Conservation (phyloP, 53 echinoderm and acorn worm species). For the Apostichopus leukothele region DNA sequence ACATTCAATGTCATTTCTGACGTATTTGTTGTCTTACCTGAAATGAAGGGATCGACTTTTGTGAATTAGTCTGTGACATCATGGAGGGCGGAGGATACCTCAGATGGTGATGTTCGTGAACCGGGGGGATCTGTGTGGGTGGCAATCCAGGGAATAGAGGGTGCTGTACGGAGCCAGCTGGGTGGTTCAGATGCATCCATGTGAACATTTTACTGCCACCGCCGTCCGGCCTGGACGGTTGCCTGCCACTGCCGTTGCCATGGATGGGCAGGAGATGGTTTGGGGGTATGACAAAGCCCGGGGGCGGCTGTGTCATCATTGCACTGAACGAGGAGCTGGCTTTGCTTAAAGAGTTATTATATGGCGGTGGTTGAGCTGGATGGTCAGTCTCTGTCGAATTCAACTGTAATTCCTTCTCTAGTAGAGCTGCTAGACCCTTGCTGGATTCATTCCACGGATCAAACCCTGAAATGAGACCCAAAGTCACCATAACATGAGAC, state of each 20-base stretch:
- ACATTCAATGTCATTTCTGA: too few relatives aligned
- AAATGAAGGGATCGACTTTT: slow-evolving; percentile 19
- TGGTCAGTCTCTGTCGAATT: slow-evolving; percentile 21
- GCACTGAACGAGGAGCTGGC: slow-evolving; percentile 32
- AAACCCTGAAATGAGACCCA: slow-evolving; percentile 63
- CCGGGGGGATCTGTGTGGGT: slow-evolving; percentile 31
- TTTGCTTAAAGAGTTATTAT: slow-evolving; percentile 18
- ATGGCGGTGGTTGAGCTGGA: slow-evolving; percentile 26
- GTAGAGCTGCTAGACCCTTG: slow-evolving; percentile 89
- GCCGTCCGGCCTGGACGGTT: slow-evolving; percentile 21
- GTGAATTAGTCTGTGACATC: slow-evolving; percentile 29
- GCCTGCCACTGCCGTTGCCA: neutral
- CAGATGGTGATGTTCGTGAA: slow-evolving; percentile 43
- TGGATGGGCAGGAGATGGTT: slow-evolving; percentile 65
- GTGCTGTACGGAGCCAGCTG: slow-evolving; percentile 46
- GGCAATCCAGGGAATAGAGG: slow-evolving; percentile 50
- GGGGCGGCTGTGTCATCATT: slow-evolving; percentile 73
- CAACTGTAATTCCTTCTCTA: slow-evolving; percentile 93
- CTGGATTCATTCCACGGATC: slow-evolving; percentile 98
- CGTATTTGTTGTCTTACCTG: slow-evolving; percentile 24
- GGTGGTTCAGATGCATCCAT: slow-evolving; percentile 68
- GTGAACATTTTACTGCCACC: slow-evolving; percentile 88
- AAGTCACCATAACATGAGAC: neutral
- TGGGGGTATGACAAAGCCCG: slow-evolving; percentile 71
- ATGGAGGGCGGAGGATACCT: slow-evolving; percentile 39